Conservation (phyloP, 2,113 vertebrate species). For the Vimba vimba region DNA sequence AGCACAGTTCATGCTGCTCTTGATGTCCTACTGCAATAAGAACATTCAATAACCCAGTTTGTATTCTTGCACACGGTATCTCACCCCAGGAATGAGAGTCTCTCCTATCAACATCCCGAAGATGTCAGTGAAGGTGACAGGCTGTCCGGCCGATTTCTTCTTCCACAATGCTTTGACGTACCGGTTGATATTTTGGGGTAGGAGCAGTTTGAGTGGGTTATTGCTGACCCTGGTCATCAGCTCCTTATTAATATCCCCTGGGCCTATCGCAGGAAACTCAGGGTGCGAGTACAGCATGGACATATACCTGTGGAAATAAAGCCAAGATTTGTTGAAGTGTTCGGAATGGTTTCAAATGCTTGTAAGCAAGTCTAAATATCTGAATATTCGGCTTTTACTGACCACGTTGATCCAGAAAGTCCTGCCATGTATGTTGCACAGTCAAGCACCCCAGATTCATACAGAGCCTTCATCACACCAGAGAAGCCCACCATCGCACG, state of each 20-base stretch:
- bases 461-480: constrained; percentile 96
- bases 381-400: constrained; percentile 57
- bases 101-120: constrained; percentile 99
- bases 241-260: constrained; percentile 90
- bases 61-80: constrained; percentile 50
- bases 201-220: constrained; percentile 89
- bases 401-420: constrained; percentile 97
- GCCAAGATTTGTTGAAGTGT: neutral
- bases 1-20: neutral
- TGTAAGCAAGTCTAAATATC: no score
- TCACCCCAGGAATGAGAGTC: constrained; percentile 91
- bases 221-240: constrained; percentile 90
- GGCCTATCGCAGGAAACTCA: constrained; percentile 91
- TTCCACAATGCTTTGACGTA: constrained; percentile 95
- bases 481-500: constrained; percentile 96
- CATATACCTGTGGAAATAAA: constrained; percentile 86
- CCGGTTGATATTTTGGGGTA: constrained; percentile 91
- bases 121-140: constrained; percentile 97
- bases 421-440: constrained; percentile 96
- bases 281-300: constrained; percentile 93
- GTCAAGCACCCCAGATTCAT: constrained; percentile 92
- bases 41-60: neutral
- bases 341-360: neutral
- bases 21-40: neutral
- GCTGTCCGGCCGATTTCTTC: constrained; percentile 93